phyloP scores from a whole-genome alignment of 2,113 vertebrate species.

The Chionis minor region DNA sequence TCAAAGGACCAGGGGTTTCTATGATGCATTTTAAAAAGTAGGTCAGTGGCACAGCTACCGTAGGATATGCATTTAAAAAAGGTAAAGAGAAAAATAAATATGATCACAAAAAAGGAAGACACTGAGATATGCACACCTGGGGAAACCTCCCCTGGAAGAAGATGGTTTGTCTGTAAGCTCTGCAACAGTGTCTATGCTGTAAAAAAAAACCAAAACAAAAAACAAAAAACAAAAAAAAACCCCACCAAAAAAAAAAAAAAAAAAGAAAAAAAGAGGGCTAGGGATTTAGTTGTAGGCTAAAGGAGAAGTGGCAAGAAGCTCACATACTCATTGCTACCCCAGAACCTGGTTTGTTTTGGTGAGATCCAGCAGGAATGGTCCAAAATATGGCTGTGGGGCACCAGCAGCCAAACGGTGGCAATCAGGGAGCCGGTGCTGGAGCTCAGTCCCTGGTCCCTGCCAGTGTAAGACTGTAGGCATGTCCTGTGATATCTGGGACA shows the following conservation, averaged over 20 bases:
- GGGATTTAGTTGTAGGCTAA: not conserved
- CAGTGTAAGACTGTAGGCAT: not conserved
- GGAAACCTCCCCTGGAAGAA: not conserved
- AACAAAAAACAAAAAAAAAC: not conserved
- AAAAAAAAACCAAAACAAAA: not conserved
- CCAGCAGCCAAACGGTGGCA: not conserved
- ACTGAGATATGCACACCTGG: not conserved
- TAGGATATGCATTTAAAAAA: not conserved
- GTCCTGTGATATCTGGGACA: not conserved
- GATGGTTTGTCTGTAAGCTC: not conserved
- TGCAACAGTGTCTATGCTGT: not conserved
- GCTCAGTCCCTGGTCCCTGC: not conserved
- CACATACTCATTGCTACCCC: not conserved
- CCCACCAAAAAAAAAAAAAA: too few relatives aligned
- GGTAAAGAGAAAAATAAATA: not conserved
- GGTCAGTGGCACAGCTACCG: not conserved
- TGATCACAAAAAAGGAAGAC: not conserved
- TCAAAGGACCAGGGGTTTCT: not conserved
- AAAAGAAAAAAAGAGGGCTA: not conserved
- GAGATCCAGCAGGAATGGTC: not conserved
- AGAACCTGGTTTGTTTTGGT: not conserved
- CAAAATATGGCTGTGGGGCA: not conserved
- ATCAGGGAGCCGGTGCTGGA: fast-evolving
- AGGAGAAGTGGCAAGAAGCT: not conserved
- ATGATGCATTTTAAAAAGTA: conserved; percentile 5